These are phyloP conservation scores for Sesamia nonagrioides DNA, from an alignment of 1,140 invertebrate genomes.

Conservation along the genomic window DNA sequence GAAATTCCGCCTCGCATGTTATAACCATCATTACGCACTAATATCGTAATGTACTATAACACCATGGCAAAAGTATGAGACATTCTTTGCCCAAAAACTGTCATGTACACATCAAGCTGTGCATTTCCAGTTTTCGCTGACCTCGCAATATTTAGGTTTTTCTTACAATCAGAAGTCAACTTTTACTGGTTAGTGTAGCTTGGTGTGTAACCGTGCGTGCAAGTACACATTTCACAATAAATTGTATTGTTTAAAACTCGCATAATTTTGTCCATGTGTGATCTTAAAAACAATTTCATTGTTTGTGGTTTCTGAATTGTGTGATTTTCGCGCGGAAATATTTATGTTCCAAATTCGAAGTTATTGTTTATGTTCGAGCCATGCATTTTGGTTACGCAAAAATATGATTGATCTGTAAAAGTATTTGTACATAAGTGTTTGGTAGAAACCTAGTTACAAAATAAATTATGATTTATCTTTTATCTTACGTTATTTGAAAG, in stretches of 20 bases:
- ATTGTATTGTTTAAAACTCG: slow-evolving; percentile 26
- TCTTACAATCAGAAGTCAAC: no score
- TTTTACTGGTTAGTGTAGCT: no score
- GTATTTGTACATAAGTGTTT: not conserved
- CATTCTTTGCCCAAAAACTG: slow-evolving; percentile 34
- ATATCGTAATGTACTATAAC: no score
- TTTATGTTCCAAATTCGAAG: slow-evolving; percentile 13
- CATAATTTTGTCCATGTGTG: slow-evolving; percentile 20
- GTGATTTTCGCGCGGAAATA: slow-evolving; percentile 13
- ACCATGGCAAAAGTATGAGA: not conserved
- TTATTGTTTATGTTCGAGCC: not conserved
- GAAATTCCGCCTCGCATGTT: no score
- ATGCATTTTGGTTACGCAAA: not conserved
- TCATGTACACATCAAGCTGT: not conserved
- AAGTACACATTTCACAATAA: slow-evolving; percentile 19
- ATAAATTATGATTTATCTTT: not conserved
- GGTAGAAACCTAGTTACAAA: not conserved
- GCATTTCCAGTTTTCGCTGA: no score
- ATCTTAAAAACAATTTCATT: slow-evolving; percentile 27
- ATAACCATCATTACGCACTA: no score
- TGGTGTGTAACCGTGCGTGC: no score
- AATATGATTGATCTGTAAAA: not conserved
- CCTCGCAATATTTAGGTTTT: no score
- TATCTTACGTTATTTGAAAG: not conserved
- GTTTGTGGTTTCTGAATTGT: not conserved